Percentiles rank a stretch among this genome's conserved stretches.
Evolutionary conservation across 2,888 invertebrate species (phyloP).

Genomic region (Stramonita haemastoma): DNA sequence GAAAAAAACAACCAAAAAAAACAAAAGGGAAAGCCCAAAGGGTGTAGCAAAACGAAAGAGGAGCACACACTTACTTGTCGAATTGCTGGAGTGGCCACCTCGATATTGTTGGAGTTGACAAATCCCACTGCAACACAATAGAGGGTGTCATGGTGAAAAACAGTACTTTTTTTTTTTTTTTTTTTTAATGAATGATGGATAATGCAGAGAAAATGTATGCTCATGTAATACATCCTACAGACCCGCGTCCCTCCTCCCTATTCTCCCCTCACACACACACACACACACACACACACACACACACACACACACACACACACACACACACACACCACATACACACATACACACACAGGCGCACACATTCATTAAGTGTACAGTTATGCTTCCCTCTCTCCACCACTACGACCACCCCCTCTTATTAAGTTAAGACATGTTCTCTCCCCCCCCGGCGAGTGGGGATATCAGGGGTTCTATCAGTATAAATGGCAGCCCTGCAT

Average conservation of each 20-base stretch:
- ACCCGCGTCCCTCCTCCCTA: too few species aligned
- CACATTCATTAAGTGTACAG: not conserved
- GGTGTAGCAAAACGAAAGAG: not conserved
- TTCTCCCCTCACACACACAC: not conserved
- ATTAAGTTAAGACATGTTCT: too few species aligned
- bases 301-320: constrained; percentile 7
- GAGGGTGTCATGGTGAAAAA: not conserved
- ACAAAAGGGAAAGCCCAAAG: not conserved
- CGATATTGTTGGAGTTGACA: constrained; percentile 61
- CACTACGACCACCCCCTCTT: too few species aligned
- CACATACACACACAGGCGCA: not conserved
- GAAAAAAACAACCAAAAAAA: constrained; percentile 16
- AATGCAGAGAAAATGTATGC: too few species aligned
- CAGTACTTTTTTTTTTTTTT: not conserved
- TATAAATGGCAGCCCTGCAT: too few species aligned
- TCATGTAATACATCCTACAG: too few species aligned
- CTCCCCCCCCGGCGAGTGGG: too few species aligned
- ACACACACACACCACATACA: not conserved
- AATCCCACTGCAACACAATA: constrained; percentile 59
- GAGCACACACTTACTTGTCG: constrained; percentile 52
- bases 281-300: not conserved
- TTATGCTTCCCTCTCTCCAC: too few species aligned
- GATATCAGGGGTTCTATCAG: too few species aligned
- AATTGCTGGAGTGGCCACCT: constrained; percentile 62
- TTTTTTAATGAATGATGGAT: too few species aligned